Conservation (phyloP, 2,113 vertebrate species). For the Junco hyemalis region DNA sequence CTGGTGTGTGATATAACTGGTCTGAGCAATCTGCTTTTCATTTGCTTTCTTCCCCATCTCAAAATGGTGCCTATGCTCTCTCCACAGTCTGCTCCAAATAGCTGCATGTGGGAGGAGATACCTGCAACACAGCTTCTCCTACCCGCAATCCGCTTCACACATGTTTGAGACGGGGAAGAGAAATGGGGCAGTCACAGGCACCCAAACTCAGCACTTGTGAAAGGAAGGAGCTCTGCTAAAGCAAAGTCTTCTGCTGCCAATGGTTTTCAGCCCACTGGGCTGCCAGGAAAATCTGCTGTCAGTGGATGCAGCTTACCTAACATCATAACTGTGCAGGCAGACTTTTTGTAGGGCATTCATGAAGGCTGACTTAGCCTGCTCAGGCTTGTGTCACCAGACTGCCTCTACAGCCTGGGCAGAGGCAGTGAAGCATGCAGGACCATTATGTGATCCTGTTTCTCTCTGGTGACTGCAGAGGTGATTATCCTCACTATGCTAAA, state of each 20-base stretch:
- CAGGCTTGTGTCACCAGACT: background rate
- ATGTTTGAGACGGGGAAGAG: background rate
- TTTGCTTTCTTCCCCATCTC: background rate
- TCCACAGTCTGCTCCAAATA: background rate
- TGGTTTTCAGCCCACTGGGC: conserved; percentile 6
- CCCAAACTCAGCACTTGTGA: background rate
- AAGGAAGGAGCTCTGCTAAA: background rate
- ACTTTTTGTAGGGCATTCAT: background rate
- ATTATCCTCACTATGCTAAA: background rate
- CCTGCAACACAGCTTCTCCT: conserved; percentile 20
- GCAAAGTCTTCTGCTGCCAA: background rate
- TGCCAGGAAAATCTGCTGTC: background rate
- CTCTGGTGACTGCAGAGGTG: background rate
- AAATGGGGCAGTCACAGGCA: background rate
- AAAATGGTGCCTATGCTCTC: background rate
- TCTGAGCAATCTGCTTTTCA: background rate
- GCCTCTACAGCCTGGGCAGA: background rate
- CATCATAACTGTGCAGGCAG: background rate
- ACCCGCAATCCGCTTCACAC: background rate
- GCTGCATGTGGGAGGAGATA: conserved; percentile 7
- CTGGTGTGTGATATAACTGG: background rate
- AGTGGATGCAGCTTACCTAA: background rate
- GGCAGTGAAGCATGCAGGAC: background rate
- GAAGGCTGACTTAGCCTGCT: background rate
- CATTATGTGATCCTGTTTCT: background rate